phyloP scores from a whole-genome alignment of 2,888 invertebrate species.

The Baccha elongata region DNA sequence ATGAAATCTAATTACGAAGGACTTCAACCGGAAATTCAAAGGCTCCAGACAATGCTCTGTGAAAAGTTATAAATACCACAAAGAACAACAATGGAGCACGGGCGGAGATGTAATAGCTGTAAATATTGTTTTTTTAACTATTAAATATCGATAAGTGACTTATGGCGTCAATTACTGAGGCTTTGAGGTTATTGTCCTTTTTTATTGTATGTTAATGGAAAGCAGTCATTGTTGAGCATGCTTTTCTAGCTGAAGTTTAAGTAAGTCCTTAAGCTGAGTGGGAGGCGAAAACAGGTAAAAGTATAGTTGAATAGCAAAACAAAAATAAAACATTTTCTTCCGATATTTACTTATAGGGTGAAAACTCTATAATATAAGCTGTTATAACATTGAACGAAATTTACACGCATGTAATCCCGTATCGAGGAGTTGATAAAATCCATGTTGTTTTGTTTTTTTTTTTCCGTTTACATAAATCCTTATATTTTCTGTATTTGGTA shows the following conservation, averaged over 20 bases:
- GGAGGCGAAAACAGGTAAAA: background rate
- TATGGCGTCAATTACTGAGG: constrained; percentile 1
- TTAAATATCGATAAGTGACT: constrained; percentile 11
- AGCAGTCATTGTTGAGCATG: constrained; percentile 2
- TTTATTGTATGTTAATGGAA: background rate
- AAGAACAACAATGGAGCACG: background rate
- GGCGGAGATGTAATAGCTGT: background rate
- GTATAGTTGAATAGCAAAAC: background rate
- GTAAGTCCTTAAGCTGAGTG: constrained; percentile 6
- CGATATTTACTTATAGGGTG: constrained; percentile 10
- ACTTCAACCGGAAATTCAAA: background rate
- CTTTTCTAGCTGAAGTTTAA: background rate
- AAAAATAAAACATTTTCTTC: background rate
- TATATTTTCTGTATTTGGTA: background rate
- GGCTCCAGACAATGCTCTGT: background rate
- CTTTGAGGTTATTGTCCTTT: background rate
- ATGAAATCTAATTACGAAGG: constrained; percentile 10
- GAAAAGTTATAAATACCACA: background rate
- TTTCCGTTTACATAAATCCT: too few relatives aligned
- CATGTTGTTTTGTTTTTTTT: constrained; percentile 7
- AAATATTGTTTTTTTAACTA: background rate
- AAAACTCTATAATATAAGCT: background rate
- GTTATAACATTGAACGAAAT: background rate
- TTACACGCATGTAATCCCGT: constrained; percentile 2
- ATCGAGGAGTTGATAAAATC: constrained; percentile 9